Conservation (phyloP, 92 coral and sea anemone species). For the Zoanthus sansibaricus region DNA sequence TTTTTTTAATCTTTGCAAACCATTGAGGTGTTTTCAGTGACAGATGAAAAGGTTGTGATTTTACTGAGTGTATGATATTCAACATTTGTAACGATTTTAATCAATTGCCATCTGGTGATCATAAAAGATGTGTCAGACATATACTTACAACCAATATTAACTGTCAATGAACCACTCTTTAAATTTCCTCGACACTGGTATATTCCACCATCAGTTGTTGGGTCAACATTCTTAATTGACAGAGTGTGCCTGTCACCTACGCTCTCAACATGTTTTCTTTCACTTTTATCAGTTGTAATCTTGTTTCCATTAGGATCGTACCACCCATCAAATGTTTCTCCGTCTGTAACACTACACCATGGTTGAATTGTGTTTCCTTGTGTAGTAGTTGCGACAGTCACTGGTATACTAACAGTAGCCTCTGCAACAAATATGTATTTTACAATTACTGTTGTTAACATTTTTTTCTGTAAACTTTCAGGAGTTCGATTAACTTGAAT, state of each 20-base stretch:
- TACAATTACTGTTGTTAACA: neutral
- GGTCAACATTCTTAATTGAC: slow-evolving; percentile 14
- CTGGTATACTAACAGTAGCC: neutral
- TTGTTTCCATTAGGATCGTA: neutral
- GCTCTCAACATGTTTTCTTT: slow-evolving; percentile 24
- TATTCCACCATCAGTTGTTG: slow-evolving; percentile 39
- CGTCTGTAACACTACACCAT: slow-evolving; percentile 17
- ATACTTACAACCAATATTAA: slow-evolving; percentile 32
- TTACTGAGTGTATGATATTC: neutral
- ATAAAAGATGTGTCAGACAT: no score
- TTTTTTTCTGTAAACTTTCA: no score
- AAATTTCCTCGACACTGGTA: slow-evolving; percentile 21
- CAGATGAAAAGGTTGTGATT: no score
- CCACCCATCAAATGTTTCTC: slow-evolving; percentile 43
- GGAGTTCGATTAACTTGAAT: no score
- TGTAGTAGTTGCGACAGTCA: neutral
- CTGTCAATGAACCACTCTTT: neutral
- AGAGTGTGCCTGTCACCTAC: neutral
- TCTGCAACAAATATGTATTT: neutral
- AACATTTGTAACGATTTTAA: neutral
- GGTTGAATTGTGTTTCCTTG: slow-evolving; percentile 9
- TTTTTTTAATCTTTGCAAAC: neutral
- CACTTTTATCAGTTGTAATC: neutral
- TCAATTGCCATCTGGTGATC: no score
- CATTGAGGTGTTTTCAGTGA: neutral